Base-by-base conservation (phyloP, 2,113 vertebrate species). In the Numenius arquata region DNA sequence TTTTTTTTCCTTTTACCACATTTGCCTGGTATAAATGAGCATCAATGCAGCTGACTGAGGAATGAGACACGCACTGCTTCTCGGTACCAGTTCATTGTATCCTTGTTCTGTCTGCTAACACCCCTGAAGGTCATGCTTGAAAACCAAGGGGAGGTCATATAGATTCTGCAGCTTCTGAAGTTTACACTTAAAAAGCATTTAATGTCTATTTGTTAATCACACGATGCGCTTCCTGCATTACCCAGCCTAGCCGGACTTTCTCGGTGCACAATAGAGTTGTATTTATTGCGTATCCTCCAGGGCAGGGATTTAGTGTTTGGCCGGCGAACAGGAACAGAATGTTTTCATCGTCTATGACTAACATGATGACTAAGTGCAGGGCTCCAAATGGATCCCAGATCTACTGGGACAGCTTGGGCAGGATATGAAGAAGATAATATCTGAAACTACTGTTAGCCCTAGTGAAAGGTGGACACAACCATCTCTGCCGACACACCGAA, bases 291-390 rank as follows among this genome's bases (percentile, higher is more conserved):
- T 96, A 82, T 91, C 84, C 89, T 84, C 88, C 79, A 81, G 90
- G 80, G 70, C 67, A 87, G 88, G 93, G 92, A 73, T 90, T 96
- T 96, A 95, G 82, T 63, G 80, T 82, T 67, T 98, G 97, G 96
- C 96, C 36, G 6, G 66, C 12, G n/a, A 92, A 95, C 85, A 96
- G 94, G 97, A 97, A 98, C 97, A 97, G 90, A 97, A 96, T 95
- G 92, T 97, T 97, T 98, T 83, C 11, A 21, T 82, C 34, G 36
- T 71, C 85, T 94, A 34, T 97, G 95, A 95, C 85, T 85, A 96
- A 90, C 17, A 3, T 71, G 87, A 95, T 93, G 85, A 84, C 76
- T 81, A 94, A 97, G 85, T 17, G n/a, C 52, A 93, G 58, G 53
- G 32, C 95, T 97, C 86, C 67, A 97, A 94, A 91, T 90, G 88